These are phyloP conservation scores for Rhinoraja longicauda DNA, from an alignment of 2,797 vertebrate species.

Conservation along the genomic window DNA sequence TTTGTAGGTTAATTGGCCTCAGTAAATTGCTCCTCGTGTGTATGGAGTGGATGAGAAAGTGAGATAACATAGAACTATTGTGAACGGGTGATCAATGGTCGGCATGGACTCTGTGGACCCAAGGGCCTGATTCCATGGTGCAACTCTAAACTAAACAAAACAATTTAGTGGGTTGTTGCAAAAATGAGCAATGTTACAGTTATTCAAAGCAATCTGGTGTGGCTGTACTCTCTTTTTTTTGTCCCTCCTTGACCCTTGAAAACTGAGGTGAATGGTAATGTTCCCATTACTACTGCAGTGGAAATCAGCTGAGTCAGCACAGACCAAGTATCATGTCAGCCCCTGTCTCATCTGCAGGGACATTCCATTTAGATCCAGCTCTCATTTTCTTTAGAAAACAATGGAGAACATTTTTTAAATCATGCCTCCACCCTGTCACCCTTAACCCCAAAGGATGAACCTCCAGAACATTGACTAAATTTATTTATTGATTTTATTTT, in stretches of 20 bases:
- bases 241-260: no score
- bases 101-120: no score
- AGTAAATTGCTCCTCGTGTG: no score
- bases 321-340: background rate
- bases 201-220: background rate
- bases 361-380: background rate
- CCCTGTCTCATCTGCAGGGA: background rate
- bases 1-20: no score
- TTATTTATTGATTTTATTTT: background rate
- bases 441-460: background rate
- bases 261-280: conserved; percentile 4
- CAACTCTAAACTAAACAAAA: no score
- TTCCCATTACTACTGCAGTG: background rate
- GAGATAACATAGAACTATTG: no score
- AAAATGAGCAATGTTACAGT: background rate
- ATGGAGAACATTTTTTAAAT: background rate
- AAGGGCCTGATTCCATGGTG: no score
- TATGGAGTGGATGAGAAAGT: no score
- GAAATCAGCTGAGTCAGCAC: background rate
- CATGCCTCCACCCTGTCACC: no score
- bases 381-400: background rate
- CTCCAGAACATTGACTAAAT: background rate
- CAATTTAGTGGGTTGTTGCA: background rate
- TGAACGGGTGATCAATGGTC: no score
- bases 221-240: background rate